A percentile compares a stretch with the other conserved stretches of the same genome.
phyloP scores from a whole-genome alignment of 2,113 vertebrate genomes.

The Psittacus erithacus region DNA sequence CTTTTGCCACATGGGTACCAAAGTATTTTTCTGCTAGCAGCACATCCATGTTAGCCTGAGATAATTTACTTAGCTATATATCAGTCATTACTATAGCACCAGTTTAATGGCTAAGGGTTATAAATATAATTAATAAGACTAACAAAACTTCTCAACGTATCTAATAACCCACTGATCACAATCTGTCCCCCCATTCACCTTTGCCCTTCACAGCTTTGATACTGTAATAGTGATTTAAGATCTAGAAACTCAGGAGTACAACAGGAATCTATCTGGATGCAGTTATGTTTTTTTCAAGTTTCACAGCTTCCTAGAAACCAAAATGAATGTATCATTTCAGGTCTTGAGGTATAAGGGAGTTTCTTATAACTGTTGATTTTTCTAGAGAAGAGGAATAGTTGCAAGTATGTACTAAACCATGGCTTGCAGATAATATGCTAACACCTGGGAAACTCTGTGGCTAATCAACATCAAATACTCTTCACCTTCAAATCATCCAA shows the following conservation, averaged over 20 bases:
- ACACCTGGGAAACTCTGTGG: not conserved
- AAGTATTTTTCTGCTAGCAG: not conserved
- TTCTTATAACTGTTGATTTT: not conserved
- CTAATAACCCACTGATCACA: constrained; percentile 76
- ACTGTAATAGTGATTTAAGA: constrained; percentile 39
- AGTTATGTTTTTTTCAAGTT: not conserved
- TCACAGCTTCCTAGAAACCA: not conserved
- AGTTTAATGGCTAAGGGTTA: constrained; percentile 74
- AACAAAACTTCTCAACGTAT: constrained; percentile 69
- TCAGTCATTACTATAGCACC: constrained; percentile 54
- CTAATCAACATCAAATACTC: not conserved
- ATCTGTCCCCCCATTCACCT: constrained; percentile 72
- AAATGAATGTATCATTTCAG: not conserved
- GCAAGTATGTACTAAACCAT: not conserved
- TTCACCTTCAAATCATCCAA: not conserved
- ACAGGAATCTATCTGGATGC: not conserved
- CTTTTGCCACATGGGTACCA: not conserved
- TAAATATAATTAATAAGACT: constrained; percentile 78
- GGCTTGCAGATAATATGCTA: not conserved
- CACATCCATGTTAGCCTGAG: not conserved
- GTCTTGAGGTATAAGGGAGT: not conserved
- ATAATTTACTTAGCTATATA: constrained; percentile 74
- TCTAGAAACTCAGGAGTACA: not conserved
- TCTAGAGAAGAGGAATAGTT: not conserved
- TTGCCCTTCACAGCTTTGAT: constrained; percentile 40